Evolutionary conservation across 1,140 invertebrate species (phyloP).

Genomic region (Nasonia giraulti): DNA sequence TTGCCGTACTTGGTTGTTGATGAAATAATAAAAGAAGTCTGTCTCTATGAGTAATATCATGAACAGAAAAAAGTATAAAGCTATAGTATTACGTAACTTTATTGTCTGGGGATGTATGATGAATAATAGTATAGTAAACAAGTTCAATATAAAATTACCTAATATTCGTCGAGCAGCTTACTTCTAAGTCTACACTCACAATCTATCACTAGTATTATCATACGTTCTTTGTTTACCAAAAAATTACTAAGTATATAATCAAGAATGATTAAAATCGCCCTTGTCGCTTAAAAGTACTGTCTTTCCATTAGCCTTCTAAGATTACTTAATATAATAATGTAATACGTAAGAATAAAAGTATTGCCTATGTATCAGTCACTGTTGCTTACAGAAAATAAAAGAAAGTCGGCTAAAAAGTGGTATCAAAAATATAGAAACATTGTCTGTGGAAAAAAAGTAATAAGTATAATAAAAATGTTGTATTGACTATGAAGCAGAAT

Average conservation of each 20-base stretch:
- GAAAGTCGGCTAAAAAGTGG: constrained; percentile 11
- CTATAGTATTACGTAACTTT: constrained; percentile 34
- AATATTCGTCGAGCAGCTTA: constrained; percentile 54
- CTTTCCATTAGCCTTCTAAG: constrained; percentile 39
- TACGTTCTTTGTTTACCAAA: constrained; percentile 40
- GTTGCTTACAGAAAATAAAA: constrained; percentile 3
- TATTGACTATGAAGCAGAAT: constrained; percentile 34
- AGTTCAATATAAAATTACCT: constrained; percentile 45
- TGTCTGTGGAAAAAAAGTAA: constrained; percentile 10
- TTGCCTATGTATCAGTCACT: constrained; percentile 23
- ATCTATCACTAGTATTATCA: constrained; percentile 44
- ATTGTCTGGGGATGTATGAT: constrained; percentile 11
- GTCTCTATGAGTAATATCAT: constrained; percentile 45
- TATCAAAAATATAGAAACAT: background rate
- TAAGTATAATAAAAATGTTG: background rate
- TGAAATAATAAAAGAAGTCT: constrained; percentile 28
- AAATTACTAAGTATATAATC: constrained; percentile 29
- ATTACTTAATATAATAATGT: constrained; percentile 8
- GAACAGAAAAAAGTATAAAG: constrained; percentile 30
- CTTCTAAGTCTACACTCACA: constrained; percentile 50
- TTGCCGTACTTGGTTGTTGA: constrained; percentile 47
- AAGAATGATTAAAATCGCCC: constrained; percentile 20
- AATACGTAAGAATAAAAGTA: constrained; percentile 14
- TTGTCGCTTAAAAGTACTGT: constrained; percentile 23
- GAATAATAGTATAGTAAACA: constrained; percentile 20